Percentiles rank a stretch among this genome's conserved stretches.
These are phyloP conservation scores for Yponomeuta cagnagella DNA, from an alignment of 2,888 invertebrate species.

Conservation along the genomic window DNA sequence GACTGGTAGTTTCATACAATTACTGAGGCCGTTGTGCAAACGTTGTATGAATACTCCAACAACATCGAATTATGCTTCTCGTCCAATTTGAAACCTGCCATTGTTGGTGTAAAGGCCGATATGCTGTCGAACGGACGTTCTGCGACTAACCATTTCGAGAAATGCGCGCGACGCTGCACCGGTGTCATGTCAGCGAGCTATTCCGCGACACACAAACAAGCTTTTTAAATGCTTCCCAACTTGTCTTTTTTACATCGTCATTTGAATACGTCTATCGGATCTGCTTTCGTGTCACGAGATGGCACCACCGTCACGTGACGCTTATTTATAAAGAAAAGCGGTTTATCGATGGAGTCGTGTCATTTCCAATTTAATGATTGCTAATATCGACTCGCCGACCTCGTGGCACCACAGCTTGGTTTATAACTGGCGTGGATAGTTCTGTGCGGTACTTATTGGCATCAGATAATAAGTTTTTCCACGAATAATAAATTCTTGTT, in stretches of 20 bases:
- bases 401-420: constrained; percentile 56
- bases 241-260: constrained; percentile 75
- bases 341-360: constrained; percentile 69
- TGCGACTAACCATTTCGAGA: neutral
- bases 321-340: constrained; percentile 74
- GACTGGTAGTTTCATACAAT: no score
- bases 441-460: neutral
- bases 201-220: constrained; percentile 73
- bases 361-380: constrained; percentile 75
- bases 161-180: constrained; percentile 20
- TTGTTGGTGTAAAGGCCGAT: no score
- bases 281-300: constrained; percentile 68
- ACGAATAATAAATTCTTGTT: no score
- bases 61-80: no score
- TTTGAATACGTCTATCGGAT: constrained; percentile 71
- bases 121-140: no score
- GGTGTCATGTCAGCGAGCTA: constrained; percentile 68
- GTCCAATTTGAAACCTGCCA: no score
- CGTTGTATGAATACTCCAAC: no score
- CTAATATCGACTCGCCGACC: constrained; percentile 63
- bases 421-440: neutral
- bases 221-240: constrained; percentile 76
- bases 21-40: no score
- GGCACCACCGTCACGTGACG: constrained; percentile 72
- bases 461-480: no score